phyloP scores from a whole-genome alignment of 37 sponge, comb jelly and placozoan genomes.

The Lycopodina hypogea region DNA sequence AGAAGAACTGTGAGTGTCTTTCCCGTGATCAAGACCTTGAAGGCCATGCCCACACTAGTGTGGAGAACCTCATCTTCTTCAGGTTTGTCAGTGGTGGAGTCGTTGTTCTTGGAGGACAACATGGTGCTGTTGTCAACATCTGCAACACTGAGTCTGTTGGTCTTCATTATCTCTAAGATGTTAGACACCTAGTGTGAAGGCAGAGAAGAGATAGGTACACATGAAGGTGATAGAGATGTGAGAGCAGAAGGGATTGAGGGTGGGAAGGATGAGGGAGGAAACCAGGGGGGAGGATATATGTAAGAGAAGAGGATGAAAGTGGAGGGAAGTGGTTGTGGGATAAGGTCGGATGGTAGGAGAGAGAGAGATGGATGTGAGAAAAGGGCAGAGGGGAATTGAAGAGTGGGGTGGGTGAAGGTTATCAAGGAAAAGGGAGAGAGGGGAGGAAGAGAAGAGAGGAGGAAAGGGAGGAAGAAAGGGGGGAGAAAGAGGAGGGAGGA shows the following conservation, averaged over 20 bases:
- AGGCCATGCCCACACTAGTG: neutral
- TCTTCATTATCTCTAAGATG: neutral
- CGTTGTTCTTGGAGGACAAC: neutral
- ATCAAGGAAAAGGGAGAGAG: too few species aligned
- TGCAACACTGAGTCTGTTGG: neutral
- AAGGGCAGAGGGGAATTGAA: too few species aligned
- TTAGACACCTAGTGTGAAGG: neutral
- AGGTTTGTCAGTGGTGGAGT: neutral
- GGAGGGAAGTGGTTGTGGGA: too few species aligned
- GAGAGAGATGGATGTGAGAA: too few species aligned
- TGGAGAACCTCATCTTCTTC: neutral
- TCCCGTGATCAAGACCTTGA: conserved; percentile 36
- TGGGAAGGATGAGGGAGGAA: neutral
- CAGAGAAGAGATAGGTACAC: neutral
- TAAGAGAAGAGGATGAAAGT: too few species aligned
- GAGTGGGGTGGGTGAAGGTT: too few species aligned
- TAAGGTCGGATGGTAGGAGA: too few species aligned
- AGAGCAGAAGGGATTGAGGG: too few species aligned
- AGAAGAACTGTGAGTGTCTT: conserved; percentile 9
- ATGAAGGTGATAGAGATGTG: neutral
- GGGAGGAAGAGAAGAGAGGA: too few species aligned
- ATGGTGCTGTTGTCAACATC: neutral
- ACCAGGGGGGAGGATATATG: too few species aligned
- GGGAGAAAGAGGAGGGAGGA: too few species aligned
- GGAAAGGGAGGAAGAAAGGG: too few species aligned